Conservation (phyloP, 2,797 vertebrate species). For the Enteromius argenteus region DNA sequence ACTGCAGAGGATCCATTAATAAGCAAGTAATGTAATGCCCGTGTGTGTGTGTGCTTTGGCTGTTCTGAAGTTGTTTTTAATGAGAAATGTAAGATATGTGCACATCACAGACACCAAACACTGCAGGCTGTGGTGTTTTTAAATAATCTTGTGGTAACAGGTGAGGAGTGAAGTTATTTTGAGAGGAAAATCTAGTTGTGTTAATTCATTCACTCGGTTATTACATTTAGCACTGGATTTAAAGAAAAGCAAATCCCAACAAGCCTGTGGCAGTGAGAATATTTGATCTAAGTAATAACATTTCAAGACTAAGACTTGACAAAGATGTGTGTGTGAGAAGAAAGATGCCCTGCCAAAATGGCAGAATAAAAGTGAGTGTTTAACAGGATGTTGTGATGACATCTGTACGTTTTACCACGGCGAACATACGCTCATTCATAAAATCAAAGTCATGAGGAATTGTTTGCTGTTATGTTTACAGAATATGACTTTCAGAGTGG, state of each 20-base stretch:
- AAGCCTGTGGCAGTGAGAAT: neutral
- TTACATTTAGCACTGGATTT: neutral
- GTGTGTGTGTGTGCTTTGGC: neutral
- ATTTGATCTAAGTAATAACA: neutral
- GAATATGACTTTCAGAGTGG: neutral
- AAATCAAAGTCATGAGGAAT: neutral
- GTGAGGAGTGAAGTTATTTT: neutral
- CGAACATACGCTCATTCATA: neutral
- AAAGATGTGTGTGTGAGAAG: neutral
- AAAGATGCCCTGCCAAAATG: neutral
- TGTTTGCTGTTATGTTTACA: neutral
- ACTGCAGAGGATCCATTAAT: neutral
- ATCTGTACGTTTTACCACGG: neutral
- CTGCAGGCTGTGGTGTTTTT: neutral
- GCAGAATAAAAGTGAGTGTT: neutral
- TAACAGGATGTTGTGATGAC: neutral
- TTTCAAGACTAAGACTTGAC: neutral
- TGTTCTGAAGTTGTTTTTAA: neutral
- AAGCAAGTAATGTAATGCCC: neutral
- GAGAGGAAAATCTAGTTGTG: conserved; percentile 10
- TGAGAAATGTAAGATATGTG: neutral
- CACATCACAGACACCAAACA: neutral
- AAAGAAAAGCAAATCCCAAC: neutral
- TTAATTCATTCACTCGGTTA: conserved; percentile 5
- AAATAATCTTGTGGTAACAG: neutral